A percentile compares a stretch with the other conserved stretches of the same genome.
These are phyloP conservation scores for Thunnus thynnus DNA, from an alignment of 2,113 vertebrate genomes.

Conservation along the genomic window DNA sequence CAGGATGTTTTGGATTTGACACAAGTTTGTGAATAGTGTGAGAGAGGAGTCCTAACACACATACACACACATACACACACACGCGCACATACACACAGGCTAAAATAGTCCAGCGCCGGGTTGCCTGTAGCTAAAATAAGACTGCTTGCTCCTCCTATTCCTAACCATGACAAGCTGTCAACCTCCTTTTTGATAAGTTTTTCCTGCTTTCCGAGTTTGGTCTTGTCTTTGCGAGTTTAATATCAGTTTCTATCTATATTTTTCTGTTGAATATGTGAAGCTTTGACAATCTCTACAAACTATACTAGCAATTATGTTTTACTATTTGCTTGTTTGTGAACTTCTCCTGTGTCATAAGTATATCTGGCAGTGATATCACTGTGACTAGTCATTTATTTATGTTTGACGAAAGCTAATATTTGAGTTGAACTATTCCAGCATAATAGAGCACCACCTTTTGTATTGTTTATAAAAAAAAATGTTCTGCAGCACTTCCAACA, in stretches of 20 bases:
- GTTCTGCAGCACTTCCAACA: conserved; percentile 5
- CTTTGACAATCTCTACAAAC: neutral
- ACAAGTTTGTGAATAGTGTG: conserved; percentile 61
- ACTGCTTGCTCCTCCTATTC: conserved; percentile 74
- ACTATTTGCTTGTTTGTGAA: neutral
- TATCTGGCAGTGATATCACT: neutral
- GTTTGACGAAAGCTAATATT: neutral
- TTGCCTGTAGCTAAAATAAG: conserved; percentile 80
- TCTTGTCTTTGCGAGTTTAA: neutral
- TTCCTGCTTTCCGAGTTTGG: conserved; percentile 17
- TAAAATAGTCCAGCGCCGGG: conserved; percentile 77
- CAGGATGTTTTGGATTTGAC: conserved; percentile 84
- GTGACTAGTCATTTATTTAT: neutral
- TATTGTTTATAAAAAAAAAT: conserved; percentile 28
- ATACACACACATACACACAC: conserved; percentile 42
- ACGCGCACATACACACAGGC: conserved; percentile 43
- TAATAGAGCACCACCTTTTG: neutral
- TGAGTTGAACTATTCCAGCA: neutral
- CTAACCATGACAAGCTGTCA: conserved; percentile 69
- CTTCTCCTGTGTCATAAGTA: neutral
- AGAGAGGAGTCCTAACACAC: conserved; percentile 46
- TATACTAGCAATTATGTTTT: neutral
- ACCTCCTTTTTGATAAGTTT: conserved; percentile 19
- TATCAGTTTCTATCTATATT: neutral
- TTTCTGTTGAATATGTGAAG: neutral